phyloP scores from a whole-genome alignment of 2,797 vertebrate species.

The Gobio occitaniae region DNA sequence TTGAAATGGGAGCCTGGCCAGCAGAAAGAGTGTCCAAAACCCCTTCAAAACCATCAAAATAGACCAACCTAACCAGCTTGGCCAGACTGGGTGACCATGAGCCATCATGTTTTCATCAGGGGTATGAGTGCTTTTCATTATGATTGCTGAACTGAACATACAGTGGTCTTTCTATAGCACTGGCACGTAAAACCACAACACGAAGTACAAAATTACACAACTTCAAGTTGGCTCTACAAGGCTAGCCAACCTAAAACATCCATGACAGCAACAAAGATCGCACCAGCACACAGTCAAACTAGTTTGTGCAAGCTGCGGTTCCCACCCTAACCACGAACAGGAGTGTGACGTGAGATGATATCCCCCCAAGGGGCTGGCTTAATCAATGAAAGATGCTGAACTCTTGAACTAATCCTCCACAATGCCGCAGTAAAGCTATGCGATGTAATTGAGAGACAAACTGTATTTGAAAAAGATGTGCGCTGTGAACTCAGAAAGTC shows the following conservation, averaged over 20 bases:
- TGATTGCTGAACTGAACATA: neutral
- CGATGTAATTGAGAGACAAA: conserved; percentile 53
- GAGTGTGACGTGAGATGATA: conserved; percentile 35
- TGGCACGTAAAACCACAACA: conserved; percentile 12
- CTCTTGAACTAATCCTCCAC: conserved; percentile 68
- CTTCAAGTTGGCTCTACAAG: conserved; percentile 18
- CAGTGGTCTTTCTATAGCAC: conserved; percentile 9
- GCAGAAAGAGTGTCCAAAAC: neutral
- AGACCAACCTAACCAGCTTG: neutral
- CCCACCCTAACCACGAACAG: conserved; percentile 38
- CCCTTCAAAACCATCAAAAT: neutral
- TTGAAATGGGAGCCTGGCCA: neutral
- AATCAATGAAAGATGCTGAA: conserved; percentile 64
- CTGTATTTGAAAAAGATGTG: conserved; percentile 61
- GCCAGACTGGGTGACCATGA: conserved; percentile 12
- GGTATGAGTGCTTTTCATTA: conserved; percentile 3
- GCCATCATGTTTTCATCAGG: conserved; percentile 23
- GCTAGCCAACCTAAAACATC: conserved; percentile 2
- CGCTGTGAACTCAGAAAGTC: conserved; percentile 73
- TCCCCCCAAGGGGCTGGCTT: conserved; percentile 53
- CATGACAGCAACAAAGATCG: conserved; percentile 13
- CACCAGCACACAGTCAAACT: conserved; percentile 8
- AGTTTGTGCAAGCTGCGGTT: conserved; percentile 41
- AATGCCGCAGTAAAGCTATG: conserved; percentile 70
- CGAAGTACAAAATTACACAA: neutral